Evolutionary conservation across 1,140 invertebrate species (phyloP).

Genomic region (Drosophila nasuta): DNA sequence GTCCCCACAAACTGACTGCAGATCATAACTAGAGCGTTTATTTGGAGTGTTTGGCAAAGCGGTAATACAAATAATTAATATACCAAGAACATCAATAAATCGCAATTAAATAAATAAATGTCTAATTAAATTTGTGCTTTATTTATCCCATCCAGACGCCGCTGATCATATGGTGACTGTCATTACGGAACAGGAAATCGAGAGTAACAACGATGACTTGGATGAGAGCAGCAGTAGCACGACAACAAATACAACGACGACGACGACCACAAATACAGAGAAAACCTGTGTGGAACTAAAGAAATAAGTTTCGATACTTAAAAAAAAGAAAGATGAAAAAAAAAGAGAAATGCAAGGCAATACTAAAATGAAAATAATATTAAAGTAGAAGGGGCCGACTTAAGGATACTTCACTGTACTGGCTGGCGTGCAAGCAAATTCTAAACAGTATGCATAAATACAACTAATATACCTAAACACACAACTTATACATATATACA

Average conservation of each 20-base stretch:
- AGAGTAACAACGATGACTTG: constrained; percentile 61
- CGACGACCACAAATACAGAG: constrained; percentile 66
- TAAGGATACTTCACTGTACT: constrained; percentile 44
- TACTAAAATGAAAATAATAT: constrained; percentile 41
- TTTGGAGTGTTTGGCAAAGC: constrained; percentile 50
- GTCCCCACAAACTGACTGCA: constrained; percentile 25
- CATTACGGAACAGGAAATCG: constrained; percentile 91
- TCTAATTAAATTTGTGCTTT: neutral
- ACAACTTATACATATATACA: constrained; percentile 59
- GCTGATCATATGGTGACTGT: constrained; percentile 92
- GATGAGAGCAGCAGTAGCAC: constrained; percentile 65
- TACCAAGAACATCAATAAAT: neutral
- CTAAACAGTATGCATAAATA: constrained; percentile 59
- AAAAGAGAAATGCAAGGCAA: constrained; percentile 22
- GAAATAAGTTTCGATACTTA: constrained; percentile 55
- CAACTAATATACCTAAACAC: constrained; percentile 43
- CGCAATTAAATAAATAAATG: neutral
- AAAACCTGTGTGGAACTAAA: constrained; percentile 66
- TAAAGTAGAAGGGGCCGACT: neutral
- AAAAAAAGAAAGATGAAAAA: neutral
- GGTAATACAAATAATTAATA: constrained; percentile 55
- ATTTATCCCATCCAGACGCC: constrained; percentile 84
- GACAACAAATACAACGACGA: constrained; percentile 67
- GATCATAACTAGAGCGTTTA: constrained; percentile 68
- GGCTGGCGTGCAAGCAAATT: constrained; percentile 59